Evolutionary conservation across 1,140 invertebrate genomes (phyloP).

Genomic region (Cryptotermes secundus): DNA sequence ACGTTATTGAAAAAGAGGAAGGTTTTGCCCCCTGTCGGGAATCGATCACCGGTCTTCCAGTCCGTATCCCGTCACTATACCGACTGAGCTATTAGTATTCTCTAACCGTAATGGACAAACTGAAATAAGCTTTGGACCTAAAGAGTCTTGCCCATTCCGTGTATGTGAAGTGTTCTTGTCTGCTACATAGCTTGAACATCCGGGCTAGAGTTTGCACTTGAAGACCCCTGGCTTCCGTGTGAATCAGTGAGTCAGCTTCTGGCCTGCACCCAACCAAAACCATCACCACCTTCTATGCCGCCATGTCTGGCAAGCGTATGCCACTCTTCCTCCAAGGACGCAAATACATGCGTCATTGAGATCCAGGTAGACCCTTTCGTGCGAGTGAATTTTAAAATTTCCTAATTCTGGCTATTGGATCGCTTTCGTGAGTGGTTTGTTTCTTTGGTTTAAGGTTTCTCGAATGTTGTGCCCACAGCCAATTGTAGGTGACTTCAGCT

Average conservation of each 20-base stretch:
- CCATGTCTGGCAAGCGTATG: neutral
- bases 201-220: neutral
- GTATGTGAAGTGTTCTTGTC: too few relatives aligned
- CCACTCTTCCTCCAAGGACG: neutral
- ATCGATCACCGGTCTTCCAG: too few relatives aligned
- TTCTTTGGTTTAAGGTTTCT: neutral
- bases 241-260: neutral
- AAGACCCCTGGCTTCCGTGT: neutral
- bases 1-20: too few relatives aligned
- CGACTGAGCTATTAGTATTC: too few relatives aligned
- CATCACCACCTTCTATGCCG: neutral
- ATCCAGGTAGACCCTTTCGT: neutral
- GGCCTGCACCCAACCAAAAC: neutral
- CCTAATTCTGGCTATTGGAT: neutral
- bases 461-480: too few relatives aligned
- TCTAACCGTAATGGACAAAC: too few relatives aligned
- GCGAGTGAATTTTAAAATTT: neutral
- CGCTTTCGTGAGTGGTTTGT: neutral
- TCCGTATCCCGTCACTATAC: too few relatives aligned
- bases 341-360: neutral
- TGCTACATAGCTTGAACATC: too few relatives aligned
- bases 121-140: too few relatives aligned
- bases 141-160: too few relatives aligned
- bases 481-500: too few relatives aligned
- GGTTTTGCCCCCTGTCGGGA: too few relatives aligned